Conservation (phyloP, 2,113 vertebrate genomes). For the Poeciliopsis turrubarensis region DNA sequence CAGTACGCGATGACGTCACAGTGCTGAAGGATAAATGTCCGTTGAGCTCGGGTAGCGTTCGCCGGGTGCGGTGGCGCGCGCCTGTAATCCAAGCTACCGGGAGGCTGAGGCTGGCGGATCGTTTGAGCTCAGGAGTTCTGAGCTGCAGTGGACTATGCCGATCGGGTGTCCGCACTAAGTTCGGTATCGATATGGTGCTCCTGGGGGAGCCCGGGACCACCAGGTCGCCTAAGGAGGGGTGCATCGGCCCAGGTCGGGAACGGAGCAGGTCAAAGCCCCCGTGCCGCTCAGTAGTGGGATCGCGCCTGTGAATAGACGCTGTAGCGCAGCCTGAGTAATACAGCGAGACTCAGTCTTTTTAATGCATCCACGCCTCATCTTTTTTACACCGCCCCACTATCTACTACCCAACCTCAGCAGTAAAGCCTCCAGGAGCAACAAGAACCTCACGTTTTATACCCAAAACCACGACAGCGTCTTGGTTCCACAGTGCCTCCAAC, state of each 20-base stretch:
- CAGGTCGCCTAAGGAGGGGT: slow-evolving; percentile 65
- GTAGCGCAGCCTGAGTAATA: slow-evolving; percentile 58
- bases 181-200: slow-evolving; percentile 59
- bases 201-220: slow-evolving; percentile 52
- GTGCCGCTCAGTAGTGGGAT: slow-evolving; percentile 67
- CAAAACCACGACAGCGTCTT: background rate
- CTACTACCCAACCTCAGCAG: background rate
- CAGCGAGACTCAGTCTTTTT: slow-evolving; percentile 50
- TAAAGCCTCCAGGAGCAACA: background rate
- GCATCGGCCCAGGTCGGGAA: slow-evolving; percentile 63
- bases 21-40: background rate
- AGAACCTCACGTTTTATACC: background rate
- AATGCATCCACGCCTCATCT: background rate
- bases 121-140: slow-evolving; percentile 64
- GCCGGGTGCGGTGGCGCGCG: slow-evolving; percentile 54
- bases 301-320: slow-evolving; percentile 63
- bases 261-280: slow-evolving; percentile 71
- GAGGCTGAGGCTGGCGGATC: slow-evolving; percentile 61
- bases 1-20: background rate
- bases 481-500: background rate
- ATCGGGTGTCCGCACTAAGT: slow-evolving; percentile 64
- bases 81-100: slow-evolving; percentile 62
- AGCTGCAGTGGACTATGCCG: slow-evolving; percentile 57
- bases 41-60: fast-evolving
- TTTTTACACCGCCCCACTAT: background rate